Base-by-base conservation (phyloP, 2,113 vertebrate species). In the Siniperca knerii region DNA sequence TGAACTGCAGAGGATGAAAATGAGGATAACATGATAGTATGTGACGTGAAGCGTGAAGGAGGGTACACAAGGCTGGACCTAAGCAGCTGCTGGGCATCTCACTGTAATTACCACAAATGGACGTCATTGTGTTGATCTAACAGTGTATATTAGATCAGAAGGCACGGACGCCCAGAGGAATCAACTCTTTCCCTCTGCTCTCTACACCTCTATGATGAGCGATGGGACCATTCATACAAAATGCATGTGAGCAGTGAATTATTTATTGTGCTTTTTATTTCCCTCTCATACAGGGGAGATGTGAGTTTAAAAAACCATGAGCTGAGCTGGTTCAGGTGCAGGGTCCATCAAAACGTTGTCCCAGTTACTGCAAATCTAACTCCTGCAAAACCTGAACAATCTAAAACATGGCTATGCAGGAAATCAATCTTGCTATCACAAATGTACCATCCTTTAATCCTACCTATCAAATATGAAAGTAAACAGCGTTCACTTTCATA, bases 171-270 rank as follows among this genome's bases (percentile, higher is more conserved):
- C 37, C 46, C 65, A 33, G 79, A 75, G 77, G 66, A 83, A 82
- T 77, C 62, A 2, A 35, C 80, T 2, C 58, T 7, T 33, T 50
- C 11, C 54, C 46, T 50, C 68, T 48, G 73, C 75, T 68, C 64
- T 58, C 64, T 20, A 29, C 75, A 71, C 67, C 80, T 77, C 83
- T 72, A 61, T 62, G 88, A 84, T 87, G 87, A 91, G 64, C 79
- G 76, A 90, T 78, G 90, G 81, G 83, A 74, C 61, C 54, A 3
- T 82, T 91, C 91, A 92, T 92, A 68, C 72, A 92, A 92, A 93
- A 94, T 95, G 83, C 74, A 94, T 92, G 89, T 9, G 74, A 79
- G 65, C 60, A 8, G 66, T 95, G 89, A 94, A 96, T 94, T 92
- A 94, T 95, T 94, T 9, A 94, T 82, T 0, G 12, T 62, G 77